Evolutionary conservation across 2,888 invertebrate species (phyloP).

Genomic region (Mallateleia sp.): DNA sequence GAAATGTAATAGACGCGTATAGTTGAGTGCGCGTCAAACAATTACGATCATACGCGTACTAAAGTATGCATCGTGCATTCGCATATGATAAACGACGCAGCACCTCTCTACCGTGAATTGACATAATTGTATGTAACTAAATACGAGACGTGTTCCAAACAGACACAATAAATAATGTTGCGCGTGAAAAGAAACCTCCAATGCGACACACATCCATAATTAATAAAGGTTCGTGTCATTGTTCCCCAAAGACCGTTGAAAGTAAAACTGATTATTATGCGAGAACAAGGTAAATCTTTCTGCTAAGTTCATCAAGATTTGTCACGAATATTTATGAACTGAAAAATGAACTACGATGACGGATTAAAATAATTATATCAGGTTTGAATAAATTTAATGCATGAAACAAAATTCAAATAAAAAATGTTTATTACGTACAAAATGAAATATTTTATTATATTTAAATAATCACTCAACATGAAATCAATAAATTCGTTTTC

Average conservation of each 20-base stretch:
- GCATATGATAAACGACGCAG: conserved; percentile 25
- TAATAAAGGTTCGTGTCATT: conserved; percentile 24
- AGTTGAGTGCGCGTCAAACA: conserved; percentile 54
- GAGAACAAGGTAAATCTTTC: neutral
- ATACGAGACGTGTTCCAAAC: conserved; percentile 27
- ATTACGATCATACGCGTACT: conserved; percentile 40
- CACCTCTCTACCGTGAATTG: conserved; percentile 30
- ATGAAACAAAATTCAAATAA: no score
- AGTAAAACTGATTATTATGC: conserved; percentile 21
- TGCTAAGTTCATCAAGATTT: neutral
- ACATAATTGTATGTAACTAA: conserved; percentile 47
- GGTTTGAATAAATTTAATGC: neutral
- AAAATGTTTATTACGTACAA: no score
- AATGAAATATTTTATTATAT: no score
- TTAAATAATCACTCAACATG: no score
- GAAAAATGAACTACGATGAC: neutral
- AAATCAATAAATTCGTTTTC: no score
- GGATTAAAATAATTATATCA: neutral
- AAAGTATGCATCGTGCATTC: conserved; percentile 39
- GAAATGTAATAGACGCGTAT: conserved; percentile 49
- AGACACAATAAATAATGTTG: conserved; percentile 32
- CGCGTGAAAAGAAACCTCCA: conserved; percentile 30
- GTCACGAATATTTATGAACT: neutral
- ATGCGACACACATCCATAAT: conserved; percentile 33
- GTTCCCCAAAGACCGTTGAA: neutral